Evolutionary conservation across 2,888 invertebrate genomes (phyloP).

Genomic region (Steinernema scapterisci): DNA sequence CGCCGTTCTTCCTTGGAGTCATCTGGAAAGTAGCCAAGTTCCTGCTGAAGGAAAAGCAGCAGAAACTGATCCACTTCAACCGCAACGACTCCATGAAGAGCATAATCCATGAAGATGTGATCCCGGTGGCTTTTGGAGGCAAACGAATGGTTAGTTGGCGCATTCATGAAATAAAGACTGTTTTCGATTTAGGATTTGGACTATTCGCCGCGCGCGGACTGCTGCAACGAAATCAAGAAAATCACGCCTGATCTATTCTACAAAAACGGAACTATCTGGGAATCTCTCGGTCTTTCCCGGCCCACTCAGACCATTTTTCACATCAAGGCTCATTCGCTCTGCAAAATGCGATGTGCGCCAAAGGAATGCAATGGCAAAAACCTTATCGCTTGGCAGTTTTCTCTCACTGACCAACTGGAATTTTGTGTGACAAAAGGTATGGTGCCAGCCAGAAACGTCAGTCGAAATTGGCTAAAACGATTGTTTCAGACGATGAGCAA

Average conservation of each 20-base stretch:
- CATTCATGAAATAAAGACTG: neutral
- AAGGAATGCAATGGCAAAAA: neutral
- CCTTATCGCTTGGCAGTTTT: constrained; percentile 37
- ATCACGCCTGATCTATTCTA: constrained; percentile 32
- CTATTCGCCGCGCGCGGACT: constrained; percentile 30
- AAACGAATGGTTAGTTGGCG: constrained; percentile 34
- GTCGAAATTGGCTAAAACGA: neutral
- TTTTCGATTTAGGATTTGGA: constrained; percentile 25
- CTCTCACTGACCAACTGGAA: constrained; percentile 26
- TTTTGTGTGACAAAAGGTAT: constrained; percentile 32
- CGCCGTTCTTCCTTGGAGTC: constrained; percentile 46
- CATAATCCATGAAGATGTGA: constrained; percentile 38
- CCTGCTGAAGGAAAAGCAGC: constrained; percentile 35
- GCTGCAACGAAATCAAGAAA: constrained; percentile 37
- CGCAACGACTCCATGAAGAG: constrained; percentile 32
- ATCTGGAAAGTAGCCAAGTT: constrained; percentile 45
- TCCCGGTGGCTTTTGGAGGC: constrained; percentile 48
- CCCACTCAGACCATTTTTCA: neutral
- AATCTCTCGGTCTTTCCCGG: neutral
- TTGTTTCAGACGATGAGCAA: constrained; percentile 32
- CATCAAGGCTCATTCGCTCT: constrained; percentile 17
- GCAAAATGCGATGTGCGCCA: constrained; percentile 16
- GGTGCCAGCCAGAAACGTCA: too few relatives aligned
- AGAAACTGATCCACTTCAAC: constrained; percentile 35
- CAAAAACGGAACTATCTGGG: constrained; percentile 30